Percentiles rank a stretch among this genome's conserved stretches.
Conservation (phyloP, 2,797 vertebrate species). For the Acomys russatus region DNA sequence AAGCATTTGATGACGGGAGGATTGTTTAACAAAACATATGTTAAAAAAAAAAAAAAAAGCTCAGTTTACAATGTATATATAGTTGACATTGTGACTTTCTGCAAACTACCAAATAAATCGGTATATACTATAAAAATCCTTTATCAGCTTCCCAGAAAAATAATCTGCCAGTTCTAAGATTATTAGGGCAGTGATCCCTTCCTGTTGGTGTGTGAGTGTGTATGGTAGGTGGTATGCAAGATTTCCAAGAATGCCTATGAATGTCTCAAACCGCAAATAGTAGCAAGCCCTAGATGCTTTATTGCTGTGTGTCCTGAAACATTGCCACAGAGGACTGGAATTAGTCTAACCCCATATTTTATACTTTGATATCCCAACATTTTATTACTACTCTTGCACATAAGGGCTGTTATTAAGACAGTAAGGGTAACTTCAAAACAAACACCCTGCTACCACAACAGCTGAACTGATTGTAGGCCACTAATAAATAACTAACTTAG, state of each 20-base stretch:
- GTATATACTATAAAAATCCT: neutral
- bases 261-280: neutral
- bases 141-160: conserved; percentile 25
- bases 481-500: neutral
- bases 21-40: conserved; percentile 38
- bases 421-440: neutral
- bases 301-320: neutral
- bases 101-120: too few relatives aligned
- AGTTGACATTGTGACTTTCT: too few relatives aligned
- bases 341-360: neutral
- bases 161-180: neutral
- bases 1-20: neutral
- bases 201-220: too few relatives aligned
- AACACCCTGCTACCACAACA: too few relatives aligned
- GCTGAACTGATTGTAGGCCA: neutral
- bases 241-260: neutral
- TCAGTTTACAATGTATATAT: too few relatives aligned
- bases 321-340: neutral
- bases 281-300: neutral
- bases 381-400: too few relatives aligned
- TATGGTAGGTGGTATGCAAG: too few relatives aligned
- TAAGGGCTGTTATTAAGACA: neutral
- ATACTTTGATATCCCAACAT: neutral
- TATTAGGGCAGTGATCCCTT: neutral
- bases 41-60: neutral